Evolutionary conservation across 92 coral and sea anemone genomes (phyloP).

Genomic region (Siderastrea radians): DNA sequence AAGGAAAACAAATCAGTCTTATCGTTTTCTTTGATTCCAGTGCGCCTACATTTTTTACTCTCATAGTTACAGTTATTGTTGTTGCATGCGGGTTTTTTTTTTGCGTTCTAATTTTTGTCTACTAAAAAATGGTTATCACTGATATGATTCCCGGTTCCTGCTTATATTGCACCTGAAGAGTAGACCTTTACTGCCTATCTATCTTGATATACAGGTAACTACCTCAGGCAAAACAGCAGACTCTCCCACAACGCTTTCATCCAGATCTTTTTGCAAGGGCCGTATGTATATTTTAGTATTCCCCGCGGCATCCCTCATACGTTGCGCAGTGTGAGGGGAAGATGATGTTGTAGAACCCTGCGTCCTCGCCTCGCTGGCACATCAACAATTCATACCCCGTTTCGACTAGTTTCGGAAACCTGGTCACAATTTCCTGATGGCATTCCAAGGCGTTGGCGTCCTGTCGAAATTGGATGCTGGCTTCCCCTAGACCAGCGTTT

Average conservation of each 20-base stretch:
- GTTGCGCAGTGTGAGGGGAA: conserved; percentile 54
- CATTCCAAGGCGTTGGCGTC: conserved; percentile 50
- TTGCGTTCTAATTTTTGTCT: conserved; percentile 20
- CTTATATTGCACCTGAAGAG: neutral
- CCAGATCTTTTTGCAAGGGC: conserved; percentile 62
- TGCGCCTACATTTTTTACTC: too few relatives aligned
- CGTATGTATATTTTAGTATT: conserved; percentile 50
- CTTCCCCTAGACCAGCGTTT: conserved; percentile 72
- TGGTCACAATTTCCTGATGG: conserved; percentile 63
- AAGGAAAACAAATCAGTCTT: too few relatives aligned
- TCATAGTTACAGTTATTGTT: too few relatives aligned
- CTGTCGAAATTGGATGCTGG: conserved; percentile 54
- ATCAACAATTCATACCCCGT: conserved; percentile 63
- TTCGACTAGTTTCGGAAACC: conserved; percentile 51
- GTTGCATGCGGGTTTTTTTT: neutral
- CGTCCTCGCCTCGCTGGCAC: conserved; percentile 70
- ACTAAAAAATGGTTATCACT: neutral
- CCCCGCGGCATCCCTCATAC: conserved; percentile 68
- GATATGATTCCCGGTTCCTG: too few relatives aligned
- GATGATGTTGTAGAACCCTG: conserved; percentile 56
- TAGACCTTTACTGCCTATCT: neutral
- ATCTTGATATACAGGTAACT: conserved; percentile 23
- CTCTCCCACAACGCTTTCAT: conserved; percentile 25
- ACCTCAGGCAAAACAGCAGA: conserved; percentile 25
- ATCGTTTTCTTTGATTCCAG: too few relatives aligned